Percentiles rank a stretch among this genome's conserved stretches.
Conservation (phyloP, 2,797 vertebrate genomes). For the Tapirus indicus region DNA sequence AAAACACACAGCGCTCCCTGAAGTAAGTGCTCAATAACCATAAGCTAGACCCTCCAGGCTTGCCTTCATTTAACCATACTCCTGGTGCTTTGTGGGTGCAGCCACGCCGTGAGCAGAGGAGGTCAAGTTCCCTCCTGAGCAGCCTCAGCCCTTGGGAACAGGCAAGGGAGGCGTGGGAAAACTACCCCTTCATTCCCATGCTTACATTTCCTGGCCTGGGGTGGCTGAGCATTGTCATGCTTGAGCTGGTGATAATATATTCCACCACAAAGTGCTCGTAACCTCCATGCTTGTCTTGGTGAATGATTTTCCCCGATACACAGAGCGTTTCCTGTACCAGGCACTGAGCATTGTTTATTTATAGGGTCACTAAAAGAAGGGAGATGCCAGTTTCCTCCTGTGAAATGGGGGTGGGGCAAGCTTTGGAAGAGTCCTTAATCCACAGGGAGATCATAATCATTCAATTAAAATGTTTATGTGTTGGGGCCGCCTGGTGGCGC, state of each 20-base stretch:
- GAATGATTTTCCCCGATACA: conserved; percentile 49
- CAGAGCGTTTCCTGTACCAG: conserved; percentile 3
- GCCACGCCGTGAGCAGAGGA: neutral
- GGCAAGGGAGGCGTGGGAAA: conserved; percentile 66
- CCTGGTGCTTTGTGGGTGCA: neutral
- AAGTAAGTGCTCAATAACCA: accelerated
- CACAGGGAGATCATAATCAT: neutral
- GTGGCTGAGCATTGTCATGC: conserved; percentile 37
- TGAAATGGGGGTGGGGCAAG: neutral
- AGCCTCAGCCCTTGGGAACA: neutral
- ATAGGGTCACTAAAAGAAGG: conserved; percentile 13
- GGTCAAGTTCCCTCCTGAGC: neutral
- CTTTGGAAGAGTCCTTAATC: neutral
- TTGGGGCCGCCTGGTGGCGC: too few relatives aligned
- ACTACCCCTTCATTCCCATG: neutral
- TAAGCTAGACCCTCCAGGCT: neutral
- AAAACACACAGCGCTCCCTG: neutral
- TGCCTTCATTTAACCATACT: neutral
- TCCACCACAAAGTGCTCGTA: neutral
- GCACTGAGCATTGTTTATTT: neutral
- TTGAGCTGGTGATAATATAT: conserved; percentile 17
- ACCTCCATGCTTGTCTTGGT: conserved; percentile 20
- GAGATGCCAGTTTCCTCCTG: neutral
- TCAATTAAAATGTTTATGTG: neutral
- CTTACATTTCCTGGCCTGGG: conserved; percentile 27